Percentiles rank a stretch among this genome's conserved stretches.
Conservation (phyloP, 2,797 vertebrate species). For the Buceros bicornis region DNA sequence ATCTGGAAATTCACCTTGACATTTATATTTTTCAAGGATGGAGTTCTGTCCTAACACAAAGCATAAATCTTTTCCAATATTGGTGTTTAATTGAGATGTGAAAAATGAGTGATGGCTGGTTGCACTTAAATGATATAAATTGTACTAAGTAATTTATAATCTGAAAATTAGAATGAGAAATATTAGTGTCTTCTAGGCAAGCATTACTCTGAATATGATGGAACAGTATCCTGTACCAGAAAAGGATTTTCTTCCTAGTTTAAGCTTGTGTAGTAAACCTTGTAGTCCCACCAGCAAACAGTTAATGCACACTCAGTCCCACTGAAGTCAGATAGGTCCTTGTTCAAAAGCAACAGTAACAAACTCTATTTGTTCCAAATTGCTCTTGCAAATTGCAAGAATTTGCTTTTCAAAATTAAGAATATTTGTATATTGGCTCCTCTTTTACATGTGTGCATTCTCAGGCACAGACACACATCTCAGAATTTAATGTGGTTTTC, state of each 20-base stretch:
- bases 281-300: background rate
- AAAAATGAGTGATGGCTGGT: background rate
- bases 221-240: background rate
- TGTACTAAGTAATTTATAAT: background rate
- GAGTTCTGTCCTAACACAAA: background rate
- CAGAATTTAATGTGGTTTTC: background rate
- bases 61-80: background rate
- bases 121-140: background rate
- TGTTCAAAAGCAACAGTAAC: background rate
- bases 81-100: background rate
- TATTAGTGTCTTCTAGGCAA: background rate
- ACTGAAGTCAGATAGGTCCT: background rate
- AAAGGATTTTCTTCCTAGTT: background rate
- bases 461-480: background rate
- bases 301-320: background rate
- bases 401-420: background rate
- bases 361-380: background rate
- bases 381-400: background rate
- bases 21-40: constrained; percentile 7
- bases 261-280: background rate
- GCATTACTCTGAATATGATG: background rate
- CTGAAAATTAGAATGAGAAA: background rate
- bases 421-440: background rate
- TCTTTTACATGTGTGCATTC: background rate
- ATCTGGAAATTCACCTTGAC: background rate